These are phyloP conservation scores for Phoebastria nigripes DNA, from an alignment of 2,797 vertebrate genomes.

Conservation along the genomic window DNA sequence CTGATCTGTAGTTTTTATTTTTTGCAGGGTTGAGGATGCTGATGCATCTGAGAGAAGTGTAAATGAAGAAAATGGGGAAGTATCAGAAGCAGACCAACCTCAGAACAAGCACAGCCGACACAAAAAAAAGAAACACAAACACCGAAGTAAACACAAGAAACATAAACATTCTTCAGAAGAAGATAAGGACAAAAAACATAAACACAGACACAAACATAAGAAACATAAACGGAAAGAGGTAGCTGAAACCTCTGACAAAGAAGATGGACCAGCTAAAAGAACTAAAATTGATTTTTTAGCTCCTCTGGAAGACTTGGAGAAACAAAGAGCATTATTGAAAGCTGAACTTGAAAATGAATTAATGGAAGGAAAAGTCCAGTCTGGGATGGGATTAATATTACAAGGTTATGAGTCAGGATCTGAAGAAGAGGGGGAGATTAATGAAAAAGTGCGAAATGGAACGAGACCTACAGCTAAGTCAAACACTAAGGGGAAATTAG, in stretches of 20 bases:
- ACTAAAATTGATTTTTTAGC: slow-evolving; percentile 91
- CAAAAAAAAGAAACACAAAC: slow-evolving; percentile 99
- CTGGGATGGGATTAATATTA: slow-evolving; percentile 96
- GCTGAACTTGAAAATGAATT: slow-evolving; percentile 98
- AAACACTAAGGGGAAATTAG: slow-evolving; percentile 82
- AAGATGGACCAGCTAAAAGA: slow-evolving; percentile 83
- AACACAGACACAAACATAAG: slow-evolving; percentile 96
- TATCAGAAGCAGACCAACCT: slow-evolving; percentile 87
- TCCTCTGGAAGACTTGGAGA: slow-evolving; percentile 95
- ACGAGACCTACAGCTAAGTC: slow-evolving; percentile 81
- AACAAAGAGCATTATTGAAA: slow-evolving; percentile 97
- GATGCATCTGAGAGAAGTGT: slow-evolving; percentile 87
- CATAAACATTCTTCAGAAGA: slow-evolving; percentile 94
- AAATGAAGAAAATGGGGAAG: slow-evolving; percentile 93
- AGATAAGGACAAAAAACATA: slow-evolving; percentile 94
- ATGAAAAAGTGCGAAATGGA: slow-evolving; percentile 88
- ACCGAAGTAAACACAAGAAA: slow-evolving; percentile 98
- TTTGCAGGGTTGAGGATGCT: slow-evolving; percentile 85
- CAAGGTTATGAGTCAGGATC: slow-evolving; percentile 98
- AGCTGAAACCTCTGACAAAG: slow-evolving; percentile 69
- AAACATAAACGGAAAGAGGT: slow-evolving; percentile 95
- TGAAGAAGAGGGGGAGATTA: slow-evolving; percentile 91
- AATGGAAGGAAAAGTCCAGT: slow-evolving; percentile 89
- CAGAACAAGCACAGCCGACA: slow-evolving; percentile 86
- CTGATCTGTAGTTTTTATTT: neutral